phyloP scores from a whole-genome alignment of 2,888 invertebrate genomes.

The Nymphalis polychloros region DNA sequence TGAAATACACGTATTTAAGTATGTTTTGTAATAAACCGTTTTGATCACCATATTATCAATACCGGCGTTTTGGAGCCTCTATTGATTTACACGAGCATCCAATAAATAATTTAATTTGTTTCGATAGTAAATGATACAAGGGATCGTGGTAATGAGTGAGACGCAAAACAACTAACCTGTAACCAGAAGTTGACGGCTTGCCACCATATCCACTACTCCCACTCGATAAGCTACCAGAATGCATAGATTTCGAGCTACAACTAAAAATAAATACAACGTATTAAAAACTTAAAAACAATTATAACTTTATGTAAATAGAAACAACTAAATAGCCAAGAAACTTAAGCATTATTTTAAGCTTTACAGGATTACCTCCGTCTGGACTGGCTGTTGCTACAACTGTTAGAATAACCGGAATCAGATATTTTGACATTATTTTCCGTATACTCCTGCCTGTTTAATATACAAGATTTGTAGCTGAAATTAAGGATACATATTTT shows the following conservation, averaged over 20 bases:
- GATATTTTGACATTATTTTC: constrained; percentile 85
- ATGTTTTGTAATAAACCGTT: no score
- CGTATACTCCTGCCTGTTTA: constrained; percentile 64
- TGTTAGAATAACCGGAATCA: constrained; percentile 91
- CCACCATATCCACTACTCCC: constrained; percentile 91
- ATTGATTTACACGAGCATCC: not conserved
- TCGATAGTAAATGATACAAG: no score
- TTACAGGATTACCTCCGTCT: constrained; percentile 84
- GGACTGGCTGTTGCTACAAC: constrained; percentile 89
- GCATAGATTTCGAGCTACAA: constrained; percentile 89
- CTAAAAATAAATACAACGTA: constrained; percentile 58
- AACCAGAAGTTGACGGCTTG: constrained; percentile 82
- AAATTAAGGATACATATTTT: constrained; percentile 15
- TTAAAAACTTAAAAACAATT: constrained; percentile 1
- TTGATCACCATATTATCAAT: no score
- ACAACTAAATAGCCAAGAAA: not conserved
- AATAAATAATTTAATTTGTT: constrained; percentile 9
- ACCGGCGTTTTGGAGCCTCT: no score
- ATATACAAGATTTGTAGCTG: not conserved
- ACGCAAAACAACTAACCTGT: constrained; percentile 69
- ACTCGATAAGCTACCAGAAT: constrained; percentile 88
- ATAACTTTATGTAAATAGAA: not conserved
- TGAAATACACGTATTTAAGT: no score
- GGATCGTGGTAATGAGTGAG: no score
- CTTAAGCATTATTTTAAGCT: not conserved